Base-by-base conservation (phyloP, 2,888 invertebrate species). In the Antheraea assamensis region DNA sequence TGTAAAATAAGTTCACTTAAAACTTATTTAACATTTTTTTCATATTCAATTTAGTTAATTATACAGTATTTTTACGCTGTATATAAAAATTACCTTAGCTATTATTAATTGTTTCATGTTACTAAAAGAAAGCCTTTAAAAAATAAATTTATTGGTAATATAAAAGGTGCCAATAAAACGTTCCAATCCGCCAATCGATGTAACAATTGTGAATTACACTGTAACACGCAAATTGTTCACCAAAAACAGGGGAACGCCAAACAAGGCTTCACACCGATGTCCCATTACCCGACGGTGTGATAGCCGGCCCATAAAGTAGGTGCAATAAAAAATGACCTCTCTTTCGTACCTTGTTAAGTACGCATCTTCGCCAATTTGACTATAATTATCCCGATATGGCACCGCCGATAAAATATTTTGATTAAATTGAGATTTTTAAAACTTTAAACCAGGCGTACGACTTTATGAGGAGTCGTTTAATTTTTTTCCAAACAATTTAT, bases 381-480 rank as follows among this genome's bases (percentile, higher is more conserved):
- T 90, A 91, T 85, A 93, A 93, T 93, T 93, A 93, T 85, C 87
- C 82, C 70, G 79, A 86, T 87, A 89, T 76, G 90, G 89, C 77
- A 80, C 84, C 89, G 88, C 79, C 79, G 83, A 81, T 78, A 78
- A 83, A 84, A 84, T 81, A 85, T 88, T 89, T 90, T 90, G 89
- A 90, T 92, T 91, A 87, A 87, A 86, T 78, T 80, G 76, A 79
- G 76, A 78, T 78, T 79, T 82, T 82, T 79, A 75, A 78, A 64
- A 77, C 74, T 78, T 78, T 81, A 85, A 83, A 68, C 13, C 21
- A 15, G 35, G 5, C 30, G 3, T 27, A 30, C 2, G 61, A 64
- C 30, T 64, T 64, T 64, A 17, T 64, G 17, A 30, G 27, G 27
- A 5, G 30, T 30, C 27, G 27, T 64, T 64, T 64, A 7, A 17